Base-by-base conservation (phyloP, 2,797 vertebrate genomes). In the Cygnus olor region DNA sequence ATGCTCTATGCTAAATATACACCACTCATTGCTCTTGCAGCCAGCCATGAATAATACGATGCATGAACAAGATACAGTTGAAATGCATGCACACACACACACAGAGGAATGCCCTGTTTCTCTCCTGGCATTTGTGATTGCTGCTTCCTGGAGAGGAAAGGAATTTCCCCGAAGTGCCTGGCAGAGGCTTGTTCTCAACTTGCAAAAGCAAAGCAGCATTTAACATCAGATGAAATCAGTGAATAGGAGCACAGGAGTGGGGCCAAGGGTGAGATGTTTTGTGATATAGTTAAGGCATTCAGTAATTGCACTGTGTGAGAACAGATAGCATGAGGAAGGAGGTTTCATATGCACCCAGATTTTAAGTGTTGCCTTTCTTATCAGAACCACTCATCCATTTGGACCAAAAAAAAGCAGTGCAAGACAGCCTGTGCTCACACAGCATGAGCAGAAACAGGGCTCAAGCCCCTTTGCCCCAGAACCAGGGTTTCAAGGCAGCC, bases 81-180 rank as follows among this genome's bases (percentile, higher is more conserved):
- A 53, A 81, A 74, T 8, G 22, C 38, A 44, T 44, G 28, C 14
- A 42, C 51, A 36, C 9, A 21, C 0, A 0, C 0, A 0, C 24
- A 64, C 47, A 30, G 56, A 91, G 60, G 30, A 45, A 7, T 14
- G 44, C 18, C 2, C 7, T 27, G 22, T 44, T 68, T 44, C 69
- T n/a, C 7, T 2, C 30, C 72, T 58, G 71, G 32, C 14, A 32
- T 66, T 85, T 1, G 0, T 54, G 53, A 32, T 14, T 0, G 0
- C n/a, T 69, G 44, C 36, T 90, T 69, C 5, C 3, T 63, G 69
- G 51, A 65, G 63, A 91, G 83, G 57, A 65, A n/a, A 88, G 65
- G 80, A 58, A 79, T 88, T 82, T 82, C 73, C 70, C 73, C 32
- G 3, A 76, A 82, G 74, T 57, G 42, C 34, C 66, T 88, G 63